phyloP scores from a whole-genome alignment of 2,888 invertebrate genomes.

The Aplocera efformata region DNA sequence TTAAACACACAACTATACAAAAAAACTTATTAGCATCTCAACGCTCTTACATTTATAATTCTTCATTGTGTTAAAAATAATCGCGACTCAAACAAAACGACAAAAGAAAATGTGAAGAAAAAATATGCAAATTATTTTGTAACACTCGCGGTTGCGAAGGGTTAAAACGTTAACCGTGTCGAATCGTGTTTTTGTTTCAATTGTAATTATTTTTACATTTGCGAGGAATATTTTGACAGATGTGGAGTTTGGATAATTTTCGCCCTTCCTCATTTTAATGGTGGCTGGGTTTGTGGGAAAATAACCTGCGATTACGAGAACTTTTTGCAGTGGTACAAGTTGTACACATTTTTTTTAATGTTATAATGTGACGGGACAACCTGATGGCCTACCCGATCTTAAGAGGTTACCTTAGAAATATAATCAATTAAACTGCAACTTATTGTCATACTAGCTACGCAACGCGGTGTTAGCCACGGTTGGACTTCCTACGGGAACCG shows the following conservation, averaged over 20 bases:
- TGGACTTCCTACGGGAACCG: too few species aligned
- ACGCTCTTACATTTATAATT: conserved; percentile 60
- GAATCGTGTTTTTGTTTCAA: conserved; percentile 34
- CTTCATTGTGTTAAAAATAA: conserved; percentile 59
- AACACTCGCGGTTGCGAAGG: conserved; percentile 37
- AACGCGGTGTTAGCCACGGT: too few species aligned
- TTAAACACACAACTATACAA: conserved; percentile 41
- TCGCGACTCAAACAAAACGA: conserved; percentile 47
- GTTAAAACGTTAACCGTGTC: conserved; percentile 39
- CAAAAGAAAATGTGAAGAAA: conserved; percentile 53
- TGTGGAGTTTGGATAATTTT: conserved; percentile 17
- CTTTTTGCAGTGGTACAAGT: conserved; percentile 19
- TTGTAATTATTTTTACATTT: conserved; percentile 38
- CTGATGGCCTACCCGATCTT: too few species aligned
- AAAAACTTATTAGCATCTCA: conserved; percentile 70
- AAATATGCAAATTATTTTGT: conserved; percentile 56
- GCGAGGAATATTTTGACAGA: conserved; percentile 27
- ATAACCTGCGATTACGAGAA: conserved; percentile 8
- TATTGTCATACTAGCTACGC: too few species aligned
- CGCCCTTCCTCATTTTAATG: conserved; percentile 9
- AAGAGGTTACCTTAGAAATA: too few species aligned
- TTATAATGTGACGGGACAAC: too few species aligned
- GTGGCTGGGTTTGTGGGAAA: conserved; percentile 5
- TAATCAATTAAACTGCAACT: too few species aligned
- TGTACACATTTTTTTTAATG: conserved; percentile 6